Evolutionary conservation across 2,888 invertebrate species (phyloP).

Genomic region (Spialia ferax): DNA sequence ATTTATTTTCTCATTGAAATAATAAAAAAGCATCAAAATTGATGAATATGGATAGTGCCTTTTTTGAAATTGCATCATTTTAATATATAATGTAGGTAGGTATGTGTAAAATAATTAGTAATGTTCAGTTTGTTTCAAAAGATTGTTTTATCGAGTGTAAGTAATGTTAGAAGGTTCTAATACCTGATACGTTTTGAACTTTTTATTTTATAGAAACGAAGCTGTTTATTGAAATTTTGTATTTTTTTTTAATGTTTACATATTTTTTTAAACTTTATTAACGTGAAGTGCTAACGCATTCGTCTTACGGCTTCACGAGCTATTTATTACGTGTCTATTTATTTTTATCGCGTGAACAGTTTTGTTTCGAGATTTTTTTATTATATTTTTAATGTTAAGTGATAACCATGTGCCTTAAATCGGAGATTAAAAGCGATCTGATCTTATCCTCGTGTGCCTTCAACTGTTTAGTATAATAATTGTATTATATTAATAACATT

Average conservation of each 20-base stretch:
- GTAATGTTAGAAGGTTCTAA: no score
- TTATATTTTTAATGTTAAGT: conserved; percentile 41
- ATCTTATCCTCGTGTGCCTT: conserved; percentile 67
- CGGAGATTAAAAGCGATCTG: conserved; percentile 77
- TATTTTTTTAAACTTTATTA: background rate
- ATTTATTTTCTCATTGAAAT: no score
- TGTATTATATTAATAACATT: conserved; percentile 21
- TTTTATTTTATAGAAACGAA: background rate
- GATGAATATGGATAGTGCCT: no score
- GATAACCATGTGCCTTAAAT: conserved; percentile 48
- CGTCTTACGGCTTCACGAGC: background rate
- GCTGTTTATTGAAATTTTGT: background rate
- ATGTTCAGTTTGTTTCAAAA: no score
- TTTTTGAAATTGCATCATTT: no score
- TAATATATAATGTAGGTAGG: no score
- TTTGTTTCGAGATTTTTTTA: conserved; percentile 15
- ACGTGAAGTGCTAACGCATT: background rate
- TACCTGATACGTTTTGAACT: background rate
- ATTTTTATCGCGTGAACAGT: conserved; percentile 1
- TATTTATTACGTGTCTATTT: background rate
- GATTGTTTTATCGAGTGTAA: no score
- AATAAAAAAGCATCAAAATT: no score
- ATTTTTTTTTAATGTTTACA: background rate
- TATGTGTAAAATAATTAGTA: no score
- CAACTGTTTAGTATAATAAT: conserved; percentile 42